Base-by-base conservation (phyloP, 2,888 invertebrate genomes). In the Panzeria rudis region DNA sequence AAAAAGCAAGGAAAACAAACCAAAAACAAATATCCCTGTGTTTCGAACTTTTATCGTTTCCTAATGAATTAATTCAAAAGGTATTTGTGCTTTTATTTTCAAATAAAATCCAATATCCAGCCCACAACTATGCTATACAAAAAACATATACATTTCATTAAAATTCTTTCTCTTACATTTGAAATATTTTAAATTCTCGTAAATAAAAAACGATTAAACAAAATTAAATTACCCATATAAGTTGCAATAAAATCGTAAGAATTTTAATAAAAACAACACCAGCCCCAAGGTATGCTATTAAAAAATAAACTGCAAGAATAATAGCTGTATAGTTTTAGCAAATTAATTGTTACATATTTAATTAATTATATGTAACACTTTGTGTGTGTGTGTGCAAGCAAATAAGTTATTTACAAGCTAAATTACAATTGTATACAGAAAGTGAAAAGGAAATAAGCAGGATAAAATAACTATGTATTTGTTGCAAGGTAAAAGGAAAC, bases 341-440 rank as follows among this genome's bases (percentile, higher is more conserved):
- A 59, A 47, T 20, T 15, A 59, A 47, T 59, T 72, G 38, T 71
- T 54, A n/a, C n/a, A n/a, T n/a, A 23, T 32, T 59, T 32, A 47
- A 72, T 44, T 59, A 35, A 44, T 72, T 59, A 15, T 47, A 20
- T 56, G 44, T 72, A 44, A 4, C 5, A 29, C 5, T 29, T 29
- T 29, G n/a, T n/a, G 41, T 23, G 41, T 61, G 41, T 25, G 9
- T 9, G 9, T 3, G 38, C n/a, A 69, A 38, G 17, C n/a, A 69
- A 38, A 38, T 23, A 69, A 20, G 32, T 29, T 32, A 20, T 50
- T 68, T 41, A 54, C n/a, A 8, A 5, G 6, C 0, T 25, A n/a
- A 41, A 41, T 54, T 54, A 25, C 54, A 54, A 54, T 41, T 54
- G 38, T 23, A 20, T 1, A n/a, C 0, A 38, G 0, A 6, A 52